These are phyloP conservation scores for Cerceris rybyensis DNA, from an alignment of 2,888 invertebrate species.

Conservation along the genomic window DNA sequence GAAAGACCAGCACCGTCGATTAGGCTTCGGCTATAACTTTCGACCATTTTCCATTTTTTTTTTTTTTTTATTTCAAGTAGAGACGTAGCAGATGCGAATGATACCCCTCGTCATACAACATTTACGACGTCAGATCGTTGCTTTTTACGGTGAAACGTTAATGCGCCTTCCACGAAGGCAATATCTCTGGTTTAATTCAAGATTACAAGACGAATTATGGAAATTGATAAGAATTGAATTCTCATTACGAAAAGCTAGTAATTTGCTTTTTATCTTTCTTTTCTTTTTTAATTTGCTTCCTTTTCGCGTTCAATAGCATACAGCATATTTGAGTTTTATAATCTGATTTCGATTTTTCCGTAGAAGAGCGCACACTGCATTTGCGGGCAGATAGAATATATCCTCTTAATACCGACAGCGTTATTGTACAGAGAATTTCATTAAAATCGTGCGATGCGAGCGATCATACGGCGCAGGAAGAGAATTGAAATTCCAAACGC, in stretches of 20 bases:
- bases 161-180: neutral
- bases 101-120: slow-evolving; percentile 33
- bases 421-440: slow-evolving; percentile 7
- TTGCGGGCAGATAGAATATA: neutral
- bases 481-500: slow-evolving; percentile 26
- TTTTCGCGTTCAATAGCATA: neutral
- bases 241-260: too few relatives aligned
- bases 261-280: neutral
- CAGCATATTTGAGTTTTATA: neutral
- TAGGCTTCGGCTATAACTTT: slow-evolving; percentile 37
- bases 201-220: neutral
- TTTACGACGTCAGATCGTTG: slow-evolving; percentile 14
- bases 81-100: slow-evolving; percentile 27
- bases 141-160: slow-evolving; percentile 40
- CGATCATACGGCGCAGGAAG: neutral
- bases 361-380: neutral
- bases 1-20: slow-evolving; percentile 24
- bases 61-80: neutral
- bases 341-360: neutral
- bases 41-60: neutral
- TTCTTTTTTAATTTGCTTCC: neutral
- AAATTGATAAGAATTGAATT: neutral
- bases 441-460: neutral
- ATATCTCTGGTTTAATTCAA: neutral
- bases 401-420: slow-evolving; percentile 1